These are phyloP conservation scores for Labeo rohita DNA, from an alignment of 2,113 vertebrate species.

Conservation along the genomic window DNA sequence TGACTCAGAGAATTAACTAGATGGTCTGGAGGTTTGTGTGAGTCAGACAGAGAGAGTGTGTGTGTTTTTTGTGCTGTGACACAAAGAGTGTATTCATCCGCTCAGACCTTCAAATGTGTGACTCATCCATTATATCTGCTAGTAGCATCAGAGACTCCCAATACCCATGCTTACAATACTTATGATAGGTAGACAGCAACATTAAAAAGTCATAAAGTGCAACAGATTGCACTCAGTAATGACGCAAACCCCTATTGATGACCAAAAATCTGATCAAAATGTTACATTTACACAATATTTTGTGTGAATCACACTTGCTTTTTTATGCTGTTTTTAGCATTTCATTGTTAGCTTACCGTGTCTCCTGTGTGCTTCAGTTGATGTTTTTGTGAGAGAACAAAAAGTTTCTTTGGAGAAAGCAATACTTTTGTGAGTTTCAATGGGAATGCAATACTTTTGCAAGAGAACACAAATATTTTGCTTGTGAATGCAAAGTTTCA, in stretches of 20 bases:
- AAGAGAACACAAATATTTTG: too few relatives aligned
- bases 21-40: constrained; percentile 10
- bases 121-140: not conserved
- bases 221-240: not conserved
- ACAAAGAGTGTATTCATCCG: constrained; percentile 64
- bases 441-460: too few relatives aligned
- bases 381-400: too few relatives aligned
- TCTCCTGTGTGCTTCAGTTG: too few relatives aligned
- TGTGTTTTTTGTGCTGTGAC: constrained; percentile 55
- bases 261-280: not conserved
- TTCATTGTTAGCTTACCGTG: too few relatives aligned
- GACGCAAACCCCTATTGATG: not conserved
- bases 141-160: not conserved
- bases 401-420: too few relatives aligned
- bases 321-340: not conserved
- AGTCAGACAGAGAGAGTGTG: constrained; percentile 14
- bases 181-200: not conserved
- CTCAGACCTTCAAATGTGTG: constrained; percentile 2
- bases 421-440: too few relatives aligned
- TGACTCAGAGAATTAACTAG: not conserved
- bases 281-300: not conserved
- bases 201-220: not conserved
- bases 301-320: not conserved
- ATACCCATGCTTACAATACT: not conserved
- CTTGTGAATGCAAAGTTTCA: too few relatives aligned